These are phyloP conservation scores for Andrena dorsata DNA, from an alignment of 2,888 invertebrate species.

Conservation along the genomic window DNA sequence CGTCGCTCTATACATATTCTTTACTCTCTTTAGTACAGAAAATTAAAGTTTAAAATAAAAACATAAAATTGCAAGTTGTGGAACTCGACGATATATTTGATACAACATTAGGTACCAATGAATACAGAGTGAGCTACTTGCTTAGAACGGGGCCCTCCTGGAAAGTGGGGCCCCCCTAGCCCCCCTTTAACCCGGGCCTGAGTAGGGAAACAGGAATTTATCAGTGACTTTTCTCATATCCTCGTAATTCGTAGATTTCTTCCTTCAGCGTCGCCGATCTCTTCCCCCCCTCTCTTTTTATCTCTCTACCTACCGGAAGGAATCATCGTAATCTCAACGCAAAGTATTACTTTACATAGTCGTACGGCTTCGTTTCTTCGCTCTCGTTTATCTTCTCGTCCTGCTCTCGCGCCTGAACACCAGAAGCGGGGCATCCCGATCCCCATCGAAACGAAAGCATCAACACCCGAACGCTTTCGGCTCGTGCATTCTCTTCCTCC, in stretches of 20 bases:
- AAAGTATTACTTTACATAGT: constrained; percentile 25
- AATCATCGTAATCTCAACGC: constrained; percentile 9
- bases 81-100: too few species aligned
- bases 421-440: too few species aligned
- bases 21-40: too few species aligned
- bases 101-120: too few species aligned
- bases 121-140: too few species aligned
- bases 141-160: too few species aligned
- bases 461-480: not conserved
- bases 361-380: not conserved
- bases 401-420: not conserved
- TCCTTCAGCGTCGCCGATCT: constrained; percentile 19
- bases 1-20: too few species aligned
- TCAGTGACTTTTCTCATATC: not conserved
- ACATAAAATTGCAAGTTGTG: too few species aligned
- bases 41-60: too few species aligned
- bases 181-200: too few species aligned
- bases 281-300: not conserved
- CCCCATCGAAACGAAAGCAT: not conserved
- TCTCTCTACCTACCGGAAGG: not conserved
- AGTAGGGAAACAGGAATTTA: not conserved
- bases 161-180: too few species aligned
- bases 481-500: not conserved
- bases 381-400: not conserved
- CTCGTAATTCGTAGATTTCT: constrained; percentile 2